Base-by-base conservation (phyloP, 2,888 invertebrate species). In the Acronicta aceris region DNA sequence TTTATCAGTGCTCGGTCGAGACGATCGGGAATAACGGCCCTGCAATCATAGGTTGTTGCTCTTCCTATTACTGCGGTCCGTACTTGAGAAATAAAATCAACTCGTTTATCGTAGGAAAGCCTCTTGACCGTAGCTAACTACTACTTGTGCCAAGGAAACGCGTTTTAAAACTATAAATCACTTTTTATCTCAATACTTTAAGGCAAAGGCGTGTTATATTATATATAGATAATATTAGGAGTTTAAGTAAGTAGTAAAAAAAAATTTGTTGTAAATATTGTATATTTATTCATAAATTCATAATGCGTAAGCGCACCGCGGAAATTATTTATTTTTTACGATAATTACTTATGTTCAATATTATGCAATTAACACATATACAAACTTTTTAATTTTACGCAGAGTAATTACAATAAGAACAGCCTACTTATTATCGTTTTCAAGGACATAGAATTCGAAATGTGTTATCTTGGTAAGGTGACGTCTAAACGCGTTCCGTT, bases 41-140 rank as follows among this genome's bases (percentile, higher is more conserved):
- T 88, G 90, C 92, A 94, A 94, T 94, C 94, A 94, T 93, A 94
- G 94, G 94, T 94, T 94, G 91, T 94, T 94, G 94, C 88, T 94
- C 94, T 92, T 92, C 91, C 91, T 90, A 70, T 70, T 69, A 90
- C 85, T 82, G 85, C 81, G 86, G 68, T 72, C 75, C 76, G 84
- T 79, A 77, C 79, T 80, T 77, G 83, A 87, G 89, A 88, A 87
- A 89, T 89, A 87, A 89, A 89, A 84, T 76, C 69, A 69, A 76
- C 71, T 71, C 81, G 76, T 82, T 85, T 85, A 82, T 81, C 78
- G 81, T 79, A 86, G 86, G 82, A 86, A 87, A 86, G 83, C 80
- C 76, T 79, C 73, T 79, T 68, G 71, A 66, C 66, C 61, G 74
- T 69, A 63, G 51, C 62, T 69, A 74, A 66, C 63, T 54, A 55